phyloP scores from a whole-genome alignment of 1,140 invertebrate species.

The Centruroides vittatus region DNA sequence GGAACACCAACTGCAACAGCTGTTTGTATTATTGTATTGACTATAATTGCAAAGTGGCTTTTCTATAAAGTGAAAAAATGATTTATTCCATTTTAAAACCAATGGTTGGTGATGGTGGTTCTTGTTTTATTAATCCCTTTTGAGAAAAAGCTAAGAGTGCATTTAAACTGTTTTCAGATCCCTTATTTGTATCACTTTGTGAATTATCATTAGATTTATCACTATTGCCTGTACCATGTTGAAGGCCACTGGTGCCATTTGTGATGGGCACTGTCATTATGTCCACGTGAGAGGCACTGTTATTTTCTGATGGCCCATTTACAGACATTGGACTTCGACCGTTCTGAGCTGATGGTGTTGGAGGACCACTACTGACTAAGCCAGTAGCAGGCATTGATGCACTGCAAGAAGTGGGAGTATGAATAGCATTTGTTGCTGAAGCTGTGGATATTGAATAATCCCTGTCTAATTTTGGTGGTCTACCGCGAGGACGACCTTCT shows the following conservation, averaged over 20 bases:
- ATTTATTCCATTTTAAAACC: constrained; percentile 14
- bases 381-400: constrained; percentile 9
- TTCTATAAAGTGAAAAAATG: neutral
- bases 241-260: neutral
- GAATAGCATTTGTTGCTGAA: neutral
- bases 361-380: constrained; percentile 6
- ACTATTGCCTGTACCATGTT: neutral
- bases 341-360: constrained; percentile 11
- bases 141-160: constrained; percentile 17
- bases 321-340: constrained; percentile 12
- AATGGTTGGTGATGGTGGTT: constrained; percentile 11
- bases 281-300: constrained; percentile 7
- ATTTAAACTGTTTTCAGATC: constrained; percentile 12
- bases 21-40: no score
- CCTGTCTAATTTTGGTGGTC: constrained; percentile 14
- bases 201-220: neutral
- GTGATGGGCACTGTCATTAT: constrained; percentile 2
- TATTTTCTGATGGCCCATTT: constrained; percentile 8
- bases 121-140: constrained; percentile 15
- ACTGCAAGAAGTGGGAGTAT: constrained; percentile 4
- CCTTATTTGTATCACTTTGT: neutral
- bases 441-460: constrained; percentile 15
- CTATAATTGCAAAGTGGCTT: no score
- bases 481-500: constrained; percentile 10
- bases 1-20: no score